A percentile compares a stretch with the other conserved stretches of the same genome.
Evolutionary conservation across 2,113 vertebrate species (phyloP).

Genomic region (Sylvilagus bachmani): DNA sequence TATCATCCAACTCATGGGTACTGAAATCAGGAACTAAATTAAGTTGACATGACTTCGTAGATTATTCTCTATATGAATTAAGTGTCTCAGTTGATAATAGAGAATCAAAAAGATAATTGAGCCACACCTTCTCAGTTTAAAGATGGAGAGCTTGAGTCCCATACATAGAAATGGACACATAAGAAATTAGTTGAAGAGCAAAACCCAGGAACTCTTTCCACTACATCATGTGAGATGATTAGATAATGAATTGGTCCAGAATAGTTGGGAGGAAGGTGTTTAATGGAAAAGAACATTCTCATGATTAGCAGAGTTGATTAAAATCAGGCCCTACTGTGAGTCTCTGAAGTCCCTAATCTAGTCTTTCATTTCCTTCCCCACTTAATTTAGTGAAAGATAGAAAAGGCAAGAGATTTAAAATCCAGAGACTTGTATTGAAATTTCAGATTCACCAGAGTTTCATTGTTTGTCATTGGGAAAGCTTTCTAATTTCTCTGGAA

Average conservation of each 20-base stretch:
- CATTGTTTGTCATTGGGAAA: background rate
- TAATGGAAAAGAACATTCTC: background rate
- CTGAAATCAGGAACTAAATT: background rate
- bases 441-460: background rate
- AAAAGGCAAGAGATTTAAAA: background rate
- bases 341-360: background rate
- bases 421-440: background rate
- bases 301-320: background rate
- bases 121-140: background rate
- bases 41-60: background rate
- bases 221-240: background rate
- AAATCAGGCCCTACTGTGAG: background rate
- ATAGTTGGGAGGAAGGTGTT: background rate
- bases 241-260: background rate
- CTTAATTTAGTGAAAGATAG: background rate
- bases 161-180: background rate
- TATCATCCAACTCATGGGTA: background rate
- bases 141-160: background rate
- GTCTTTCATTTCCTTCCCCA: background rate
- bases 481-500: background rate
- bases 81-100: background rate
- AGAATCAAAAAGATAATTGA: background rate
- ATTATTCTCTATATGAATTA: background rate
- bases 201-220: background rate
- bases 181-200: background rate